phyloP scores from a whole-genome alignment of 2,797 vertebrate species.

The Macroramphosus scolopax region DNA sequence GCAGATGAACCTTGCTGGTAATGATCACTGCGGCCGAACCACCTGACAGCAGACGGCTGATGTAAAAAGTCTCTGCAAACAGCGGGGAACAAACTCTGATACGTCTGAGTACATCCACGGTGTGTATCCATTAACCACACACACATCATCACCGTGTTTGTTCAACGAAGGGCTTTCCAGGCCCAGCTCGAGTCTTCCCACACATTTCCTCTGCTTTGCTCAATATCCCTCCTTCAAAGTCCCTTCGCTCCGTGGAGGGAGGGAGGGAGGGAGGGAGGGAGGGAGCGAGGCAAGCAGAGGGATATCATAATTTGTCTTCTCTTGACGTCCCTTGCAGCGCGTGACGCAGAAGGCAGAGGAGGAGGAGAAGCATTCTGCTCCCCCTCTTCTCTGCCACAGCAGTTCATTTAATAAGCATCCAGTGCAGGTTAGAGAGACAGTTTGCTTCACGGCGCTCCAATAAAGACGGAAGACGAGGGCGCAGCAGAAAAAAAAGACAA shows the following conservation, averaged over 20 bases:
- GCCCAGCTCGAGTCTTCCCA: slow-evolving; percentile 44
- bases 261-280: too few relatives aligned
- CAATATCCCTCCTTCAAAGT: slow-evolving; percentile 50
- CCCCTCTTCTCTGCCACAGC: slow-evolving; percentile 24
- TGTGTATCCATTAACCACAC: slow-evolving; percentile 41
- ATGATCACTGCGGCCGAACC: background rate
- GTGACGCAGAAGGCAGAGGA: slow-evolving; percentile 46
- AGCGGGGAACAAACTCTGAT: slow-evolving; percentile 9
- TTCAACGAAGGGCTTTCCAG: slow-evolving; percentile 20
- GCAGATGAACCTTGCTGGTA: too few relatives aligned
- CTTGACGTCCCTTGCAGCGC: slow-evolving; percentile 48
- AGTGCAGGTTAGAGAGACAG: slow-evolving; percentile 29
- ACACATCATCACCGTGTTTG: slow-evolving; percentile 42
- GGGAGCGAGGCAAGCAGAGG: slow-evolving; percentile 31
- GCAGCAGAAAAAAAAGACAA: slow-evolving; percentile 29
- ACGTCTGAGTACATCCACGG: slow-evolving; percentile 37
- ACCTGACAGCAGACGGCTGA: slow-evolving; percentile 8
- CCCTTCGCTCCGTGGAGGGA: slow-evolving; percentile 27
- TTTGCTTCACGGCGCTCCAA: slow-evolving; percentile 53
- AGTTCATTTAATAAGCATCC: slow-evolving; percentile 56
- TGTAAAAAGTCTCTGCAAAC: slow-evolving; percentile 9
- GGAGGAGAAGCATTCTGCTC: slow-evolving; percentile 18
- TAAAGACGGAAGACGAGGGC: slow-evolving; percentile 47
- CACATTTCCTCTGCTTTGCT: slow-evolving; percentile 48
- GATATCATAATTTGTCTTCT: slow-evolving; percentile 65